These are phyloP conservation scores for Sarcophaga subvicina DNA, from an alignment of 2,888 invertebrate genomes.

Conservation along the genomic window DNA sequence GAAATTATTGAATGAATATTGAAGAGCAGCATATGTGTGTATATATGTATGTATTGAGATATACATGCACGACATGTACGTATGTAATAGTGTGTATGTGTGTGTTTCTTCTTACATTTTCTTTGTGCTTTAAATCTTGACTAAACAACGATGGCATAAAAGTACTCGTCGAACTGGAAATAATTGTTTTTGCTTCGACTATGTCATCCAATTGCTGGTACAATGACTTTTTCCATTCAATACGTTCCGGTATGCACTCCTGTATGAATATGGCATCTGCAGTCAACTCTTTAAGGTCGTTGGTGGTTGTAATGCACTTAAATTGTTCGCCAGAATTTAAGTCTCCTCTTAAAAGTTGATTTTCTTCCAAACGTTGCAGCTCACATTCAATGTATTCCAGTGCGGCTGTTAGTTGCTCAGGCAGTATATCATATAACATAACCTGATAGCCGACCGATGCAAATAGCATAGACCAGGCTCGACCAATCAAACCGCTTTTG, in stretches of 20 bases:
- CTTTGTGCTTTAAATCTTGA: slow-evolving; percentile 88
- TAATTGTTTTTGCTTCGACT: slow-evolving; percentile 88
- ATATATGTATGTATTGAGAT: background rate
- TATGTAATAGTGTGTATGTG: slow-evolving; percentile 2
- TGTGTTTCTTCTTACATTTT: slow-evolving; percentile 82
- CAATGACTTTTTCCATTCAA: slow-evolving; percentile 91
- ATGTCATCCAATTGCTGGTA: slow-evolving; percentile 90
- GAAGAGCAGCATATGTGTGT: slow-evolving; percentile 6
- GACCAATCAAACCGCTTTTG: slow-evolving; percentile 94
- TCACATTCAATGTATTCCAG: slow-evolving; percentile 88
- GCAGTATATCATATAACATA: slow-evolving; percentile 91
- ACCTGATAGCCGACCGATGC: slow-evolving; percentile 95
- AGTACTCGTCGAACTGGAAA: slow-evolving; percentile 97
- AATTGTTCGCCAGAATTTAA: slow-evolving; percentile 89
- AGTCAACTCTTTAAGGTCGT: slow-evolving; percentile 87
- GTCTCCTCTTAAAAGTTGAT: slow-evolving; percentile 88
- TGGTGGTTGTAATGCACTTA: slow-evolving; percentile 88
- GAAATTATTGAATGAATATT: slow-evolving; percentile 51
- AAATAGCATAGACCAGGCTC: slow-evolving; percentile 98
- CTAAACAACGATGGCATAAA: slow-evolving; percentile 95
- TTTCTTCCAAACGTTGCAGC: slow-evolving; percentile 86
- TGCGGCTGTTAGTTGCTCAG: slow-evolving; percentile 88
- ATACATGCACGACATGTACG: background rate
- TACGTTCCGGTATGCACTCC: slow-evolving; percentile 96
- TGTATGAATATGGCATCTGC: slow-evolving; percentile 91